These are phyloP conservation scores for Cetoscarus ocellatus DNA, from an alignment of 2,797 vertebrate species.

Conservation along the genomic window DNA sequence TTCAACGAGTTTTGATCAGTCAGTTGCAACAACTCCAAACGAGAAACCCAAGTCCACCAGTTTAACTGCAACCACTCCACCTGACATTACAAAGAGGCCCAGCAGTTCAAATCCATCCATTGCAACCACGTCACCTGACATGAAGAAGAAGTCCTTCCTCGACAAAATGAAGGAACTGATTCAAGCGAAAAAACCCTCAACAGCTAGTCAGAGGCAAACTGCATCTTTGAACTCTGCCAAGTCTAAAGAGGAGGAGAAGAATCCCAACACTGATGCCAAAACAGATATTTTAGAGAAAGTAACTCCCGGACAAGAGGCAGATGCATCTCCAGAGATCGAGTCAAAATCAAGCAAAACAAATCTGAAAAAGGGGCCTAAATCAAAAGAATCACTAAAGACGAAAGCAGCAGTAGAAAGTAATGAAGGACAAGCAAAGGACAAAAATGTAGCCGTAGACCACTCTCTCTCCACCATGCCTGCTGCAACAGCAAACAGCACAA, in stretches of 20 bases:
- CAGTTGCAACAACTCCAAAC: no score
- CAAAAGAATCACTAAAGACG: slow-evolving; percentile 2
- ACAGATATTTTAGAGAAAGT: slow-evolving; percentile 19
- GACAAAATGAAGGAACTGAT: slow-evolving; percentile 20
- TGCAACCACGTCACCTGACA: no score
- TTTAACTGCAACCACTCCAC: no score
- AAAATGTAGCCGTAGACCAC: slow-evolving; percentile 69
- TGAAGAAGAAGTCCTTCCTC: not conserved
- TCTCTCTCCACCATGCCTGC: not conserved
- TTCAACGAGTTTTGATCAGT: no score
- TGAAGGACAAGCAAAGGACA: slow-evolving; percentile 42
- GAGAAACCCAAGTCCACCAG: no score
- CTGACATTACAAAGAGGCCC: no score
- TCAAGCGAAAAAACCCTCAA: slow-evolving; percentile 7
- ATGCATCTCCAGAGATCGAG: not conserved
- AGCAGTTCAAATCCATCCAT: no score
- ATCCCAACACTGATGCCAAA: not conserved
- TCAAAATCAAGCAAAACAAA: no score
- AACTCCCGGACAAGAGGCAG: not conserved
- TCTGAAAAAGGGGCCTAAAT: no score
- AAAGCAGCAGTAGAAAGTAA: not conserved
- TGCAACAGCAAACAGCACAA: not conserved
- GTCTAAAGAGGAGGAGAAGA: slow-evolving; percentile 23
- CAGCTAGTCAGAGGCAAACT: not conserved
- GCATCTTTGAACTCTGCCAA: slow-evolving; percentile 21